A percentile compares a stretch with the other conserved stretches of the same genome.
These are phyloP conservation scores for Girardinus metallicus DNA, from an alignment of 2,797 vertebrate species.

Conservation along the genomic window DNA sequence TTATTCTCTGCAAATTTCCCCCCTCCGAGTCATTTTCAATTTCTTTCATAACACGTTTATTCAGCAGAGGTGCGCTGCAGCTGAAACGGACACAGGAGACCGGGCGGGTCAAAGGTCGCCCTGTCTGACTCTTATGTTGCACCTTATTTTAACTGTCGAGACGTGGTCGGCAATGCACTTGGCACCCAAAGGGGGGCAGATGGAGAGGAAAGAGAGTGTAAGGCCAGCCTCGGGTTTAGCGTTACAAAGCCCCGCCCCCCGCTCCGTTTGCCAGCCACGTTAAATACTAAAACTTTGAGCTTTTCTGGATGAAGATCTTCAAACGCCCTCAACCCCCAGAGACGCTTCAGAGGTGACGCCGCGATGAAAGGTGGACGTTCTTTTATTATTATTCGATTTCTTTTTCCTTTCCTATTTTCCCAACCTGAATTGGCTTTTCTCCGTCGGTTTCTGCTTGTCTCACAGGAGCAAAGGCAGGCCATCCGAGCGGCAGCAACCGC, in stretches of 20 bases:
- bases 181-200: constrained; percentile 38
- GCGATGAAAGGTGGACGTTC: constrained; percentile 70
- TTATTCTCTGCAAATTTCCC: background rate
- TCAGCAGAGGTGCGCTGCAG: background rate
- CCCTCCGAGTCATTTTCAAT: background rate
- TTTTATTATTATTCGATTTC: background rate
- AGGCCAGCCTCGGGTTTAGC: constrained; percentile 69
- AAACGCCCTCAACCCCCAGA: constrained; percentile 11
- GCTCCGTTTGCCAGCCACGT: constrained; percentile 23
- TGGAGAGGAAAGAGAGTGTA: constrained; percentile 19
- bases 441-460: background rate
- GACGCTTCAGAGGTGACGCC: background rate
- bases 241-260: constrained; percentile 59
- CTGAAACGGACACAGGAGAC: background rate
- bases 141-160: constrained; percentile 31
- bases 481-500: constrained; percentile 47
- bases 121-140: constrained; percentile 10
- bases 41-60: background rate
- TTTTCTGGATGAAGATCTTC: constrained; percentile 37
- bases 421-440: background rate
- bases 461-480: constrained; percentile 54
- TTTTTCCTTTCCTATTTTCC: background rate
- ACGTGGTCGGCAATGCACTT: constrained; percentile 53
- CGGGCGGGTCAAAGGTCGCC: constrained; percentile 7
- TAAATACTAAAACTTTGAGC: constrained; percentile 75